Conservation (phyloP, 2,797 vertebrate species). For the Pelodytes ibericus region DNA sequence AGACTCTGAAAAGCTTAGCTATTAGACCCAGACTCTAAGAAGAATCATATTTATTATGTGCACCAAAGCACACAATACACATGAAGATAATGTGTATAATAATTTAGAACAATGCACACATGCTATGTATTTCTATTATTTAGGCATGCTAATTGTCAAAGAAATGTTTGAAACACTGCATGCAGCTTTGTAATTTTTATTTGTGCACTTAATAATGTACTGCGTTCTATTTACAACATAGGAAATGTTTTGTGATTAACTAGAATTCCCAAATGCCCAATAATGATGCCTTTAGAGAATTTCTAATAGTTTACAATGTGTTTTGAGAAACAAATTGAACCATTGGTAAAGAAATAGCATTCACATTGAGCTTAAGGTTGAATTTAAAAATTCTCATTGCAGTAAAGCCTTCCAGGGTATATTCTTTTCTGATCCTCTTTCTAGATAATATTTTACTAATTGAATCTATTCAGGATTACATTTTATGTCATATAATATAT, state of each 20-base stretch:
- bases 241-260: background rate
- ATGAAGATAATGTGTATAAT: slow-evolving; percentile 23
- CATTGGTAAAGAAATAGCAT: background rate
- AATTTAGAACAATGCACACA: slow-evolving; percentile 28
- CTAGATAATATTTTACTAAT: too few species aligned
- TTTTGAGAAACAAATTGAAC: background rate
- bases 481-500: too few species aligned
- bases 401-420: too few species aligned
- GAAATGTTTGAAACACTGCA: background rate
- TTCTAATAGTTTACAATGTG: background rate
- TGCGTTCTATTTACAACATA: background rate
- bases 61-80: slow-evolving; percentile 39
- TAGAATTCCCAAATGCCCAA: background rate
- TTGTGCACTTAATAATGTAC: background rate
- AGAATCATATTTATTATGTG: slow-evolving; percentile 22
- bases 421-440: too few species aligned
- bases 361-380: background rate
- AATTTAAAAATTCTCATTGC: too few species aligned
- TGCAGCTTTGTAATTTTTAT: background rate
- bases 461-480: too few species aligned
- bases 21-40: slow-evolving; percentile 34
- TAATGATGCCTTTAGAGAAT: background rate
- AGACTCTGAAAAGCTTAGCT: slow-evolving; percentile 22
- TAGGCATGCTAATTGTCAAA: slow-evolving; percentile 13
- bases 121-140: slow-evolving; percentile 16